Evolutionary conservation across 1,140 invertebrate species (phyloP), one percentile per base, ranked within the genome.

Genomic region (Mercenaria mercenaria): DNA sequence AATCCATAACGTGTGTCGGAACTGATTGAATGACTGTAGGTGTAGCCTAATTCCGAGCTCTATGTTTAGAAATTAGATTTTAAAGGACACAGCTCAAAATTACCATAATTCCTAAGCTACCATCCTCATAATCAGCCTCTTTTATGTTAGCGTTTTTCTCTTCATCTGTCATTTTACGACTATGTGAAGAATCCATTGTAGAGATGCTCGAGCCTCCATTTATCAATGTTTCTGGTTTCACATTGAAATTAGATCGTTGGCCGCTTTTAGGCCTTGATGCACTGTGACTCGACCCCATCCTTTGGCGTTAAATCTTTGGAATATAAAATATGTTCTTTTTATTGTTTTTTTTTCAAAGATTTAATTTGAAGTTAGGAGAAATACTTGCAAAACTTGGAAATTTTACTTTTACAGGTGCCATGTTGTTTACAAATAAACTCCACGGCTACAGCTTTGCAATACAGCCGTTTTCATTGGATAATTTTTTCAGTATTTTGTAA

Each of bases 111-210:
- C 90, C 90, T 41, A 92, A 72, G 34, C 72, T 67, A 11, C 90
- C 90, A 84, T 90, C 88, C 82, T 88, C 64, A 67, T 92, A 91
- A 26, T 84, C 90, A 20, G 81, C 90, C 61, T 92, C 88, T 34
- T 23, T 69, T 2, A 59, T 59, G 20, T 61, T 76, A 26, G 84
- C 18, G 10, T 50, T 50, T 20, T 32, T 56, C 56, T 87, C 84
- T 77, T 87, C 84, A 52, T 87, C 84, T 26, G 84, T 87, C 84
- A 72, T 76, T 29, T 52, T 76, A 6, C 84, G 15, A 0, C 26
- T 20, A 59, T 87, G 64, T 13, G 84, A 87, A 26, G 84, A 76
- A 64, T 87, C 84, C 23, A 87, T 72, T 23, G 50, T 69, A n/a
- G 69, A 52, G 32, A 72, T 41, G 37, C 74, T 72, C 1, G 84